These are phyloP conservation scores for Chlorodrepanis virens DNA, from an alignment of 2,113 vertebrate genomes.

Conservation along the genomic window DNA sequence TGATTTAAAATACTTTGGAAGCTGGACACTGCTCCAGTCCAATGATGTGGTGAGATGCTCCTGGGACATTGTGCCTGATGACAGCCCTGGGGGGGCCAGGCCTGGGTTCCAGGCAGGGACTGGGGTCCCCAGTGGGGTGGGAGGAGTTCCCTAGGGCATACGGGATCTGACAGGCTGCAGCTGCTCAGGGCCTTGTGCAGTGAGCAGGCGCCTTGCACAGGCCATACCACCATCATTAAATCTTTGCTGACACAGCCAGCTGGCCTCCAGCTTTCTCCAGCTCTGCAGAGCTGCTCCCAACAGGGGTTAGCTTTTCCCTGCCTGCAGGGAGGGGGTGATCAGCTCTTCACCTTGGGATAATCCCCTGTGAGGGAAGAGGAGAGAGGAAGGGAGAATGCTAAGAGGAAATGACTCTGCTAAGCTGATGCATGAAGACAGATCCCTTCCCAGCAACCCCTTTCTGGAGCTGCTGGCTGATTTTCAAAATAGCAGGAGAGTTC, in stretches of 20 bases:
- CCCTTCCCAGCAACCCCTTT: background rate
- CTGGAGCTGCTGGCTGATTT: background rate
- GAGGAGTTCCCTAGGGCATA: background rate
- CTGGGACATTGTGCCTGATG: rapidly evolving
- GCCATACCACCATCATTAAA: background rate
- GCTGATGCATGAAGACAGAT: background rate
- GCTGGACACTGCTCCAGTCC: background rate
- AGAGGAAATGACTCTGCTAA: background rate
- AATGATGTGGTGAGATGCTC: rapidly evolving
- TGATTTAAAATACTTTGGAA: background rate
- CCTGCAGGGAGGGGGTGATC: background rate
- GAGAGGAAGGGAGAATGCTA: background rate
- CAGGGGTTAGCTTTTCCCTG: background rate
- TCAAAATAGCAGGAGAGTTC: background rate
- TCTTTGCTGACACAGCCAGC: background rate
- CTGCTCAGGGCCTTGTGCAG: rapidly evolving
- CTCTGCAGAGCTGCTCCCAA: background rate
- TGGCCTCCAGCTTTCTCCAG: background rate
- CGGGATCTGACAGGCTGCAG: background rate
- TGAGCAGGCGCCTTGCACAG: background rate
- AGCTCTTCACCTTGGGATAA: background rate
- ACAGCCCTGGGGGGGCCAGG: background rate
- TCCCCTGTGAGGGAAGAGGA: background rate
- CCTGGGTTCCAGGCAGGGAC: too few relatives aligned
- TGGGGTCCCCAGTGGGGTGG: rapidly evolving